Evolutionary conservation across 1,140 invertebrate genomes (phyloP), one percentile per base, ranked within the genome.

Genomic region (Trichonephila inaurata): DNA sequence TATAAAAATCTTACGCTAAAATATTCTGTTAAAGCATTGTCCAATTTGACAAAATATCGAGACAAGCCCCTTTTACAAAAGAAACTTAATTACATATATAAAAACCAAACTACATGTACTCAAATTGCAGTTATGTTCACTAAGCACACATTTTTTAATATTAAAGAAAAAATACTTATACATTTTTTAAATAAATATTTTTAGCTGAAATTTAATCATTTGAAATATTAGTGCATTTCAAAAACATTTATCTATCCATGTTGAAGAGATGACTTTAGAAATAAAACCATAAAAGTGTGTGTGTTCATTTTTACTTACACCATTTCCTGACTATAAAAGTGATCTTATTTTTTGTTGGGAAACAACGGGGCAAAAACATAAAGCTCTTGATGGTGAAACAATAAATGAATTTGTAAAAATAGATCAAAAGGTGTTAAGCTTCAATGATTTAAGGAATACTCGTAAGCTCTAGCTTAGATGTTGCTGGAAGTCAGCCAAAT

Each of bases 221-320:
- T 4, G 33, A 77, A 77, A 28, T 77, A 40, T 77, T 77, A 77
- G 72, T 40, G 6, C 33, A 4, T n/a, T 6, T 33, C 8, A 5
- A 14, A 77, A 77, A 40, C 72, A 77, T 77, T 77, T 77, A 77
- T 33, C 14, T 28, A 18, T 14, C 16, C 24, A 77, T 77, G 72
- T 33, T 18, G 72, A 77, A 77, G 33, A 40, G 28, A 77, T 77
- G 72, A 10, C 33, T 77, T 77, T 2, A 33, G 18, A 77, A 28
- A 40, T n/a, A n/a, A 77, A 77, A 77, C 28, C 28, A 77, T 77
- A 77, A 77, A 77, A 77, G 18, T 40, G n/a, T n/a, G n/a, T n/a
- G n/a, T n/a, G n/a, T n/a, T 77, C 72, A 77, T 77, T 77, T 77
- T 77, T 77, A n/a, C n/a, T n/a, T 77, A 40, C 72, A 33, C 72